Conservation (phyloP, 2,797 vertebrate species). For the Cyprinella venusta region DNA sequence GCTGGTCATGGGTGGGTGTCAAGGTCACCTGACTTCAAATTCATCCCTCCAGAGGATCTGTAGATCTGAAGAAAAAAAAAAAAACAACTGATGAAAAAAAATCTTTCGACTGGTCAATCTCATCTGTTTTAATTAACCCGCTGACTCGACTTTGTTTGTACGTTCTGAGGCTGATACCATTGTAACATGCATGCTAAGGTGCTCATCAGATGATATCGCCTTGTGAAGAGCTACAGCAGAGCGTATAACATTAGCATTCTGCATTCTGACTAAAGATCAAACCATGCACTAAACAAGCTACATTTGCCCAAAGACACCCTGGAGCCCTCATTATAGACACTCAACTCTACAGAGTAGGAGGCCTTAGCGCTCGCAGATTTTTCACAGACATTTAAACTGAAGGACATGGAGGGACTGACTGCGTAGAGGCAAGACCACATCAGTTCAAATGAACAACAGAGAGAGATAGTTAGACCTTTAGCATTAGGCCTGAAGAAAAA, state of each 20-base stretch:
- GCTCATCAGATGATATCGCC: not conserved
- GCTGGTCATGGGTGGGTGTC: conserved; percentile 33
- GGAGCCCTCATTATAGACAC: conserved; percentile 65
- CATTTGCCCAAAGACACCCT: conserved; percentile 59
- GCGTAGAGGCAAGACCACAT: conserved; percentile 4
- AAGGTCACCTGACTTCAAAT: conserved; percentile 32
- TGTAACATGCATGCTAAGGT: conserved; percentile 15
- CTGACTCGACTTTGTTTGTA: not conserved
- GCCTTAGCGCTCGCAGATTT: conserved; percentile 59
- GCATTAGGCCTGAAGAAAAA: not conserved
- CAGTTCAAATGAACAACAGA: not conserved
- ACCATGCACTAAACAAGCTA: conserved; percentile 63
- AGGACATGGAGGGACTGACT: conserved; percentile 40
- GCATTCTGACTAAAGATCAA: conserved; percentile 31
- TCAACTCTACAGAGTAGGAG: conserved; percentile 55
- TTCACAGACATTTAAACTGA: conserved; percentile 67
- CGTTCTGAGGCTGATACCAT: conserved; percentile 35
- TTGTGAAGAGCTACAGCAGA: conserved; percentile 30
- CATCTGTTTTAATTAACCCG: conserved; percentile 24
- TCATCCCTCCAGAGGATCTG: conserved; percentile 1
- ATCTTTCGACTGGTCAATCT: not conserved
- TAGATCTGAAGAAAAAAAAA: conserved; percentile 38
- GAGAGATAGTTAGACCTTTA: not conserved
- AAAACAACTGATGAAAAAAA: conserved; percentile 19
- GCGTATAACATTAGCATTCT: conserved; percentile 64